Evolutionary conservation across 1,140 invertebrate genomes (phyloP).

Genomic region (Tetragnatha versicolor): DNA sequence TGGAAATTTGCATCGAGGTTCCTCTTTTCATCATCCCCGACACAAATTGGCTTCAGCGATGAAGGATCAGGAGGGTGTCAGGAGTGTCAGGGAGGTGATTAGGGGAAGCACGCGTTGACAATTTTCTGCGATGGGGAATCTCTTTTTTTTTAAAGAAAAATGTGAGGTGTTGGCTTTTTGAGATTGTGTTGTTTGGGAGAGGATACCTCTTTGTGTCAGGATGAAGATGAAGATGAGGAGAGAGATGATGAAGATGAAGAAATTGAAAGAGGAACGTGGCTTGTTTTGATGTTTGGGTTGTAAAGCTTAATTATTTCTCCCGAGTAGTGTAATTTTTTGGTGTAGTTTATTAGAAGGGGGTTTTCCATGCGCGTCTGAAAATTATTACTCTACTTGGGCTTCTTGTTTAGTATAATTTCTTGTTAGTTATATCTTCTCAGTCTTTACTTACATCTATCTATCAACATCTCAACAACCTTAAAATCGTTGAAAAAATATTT

Average conservation of each 20-base stretch:
- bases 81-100: constrained; percentile 44
- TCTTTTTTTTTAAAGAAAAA: constrained; percentile 9
- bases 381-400: too few relatives aligned
- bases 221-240: neutral
- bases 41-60: constrained; percentile 47
- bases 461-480: too few relatives aligned
- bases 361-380: too few relatives aligned
- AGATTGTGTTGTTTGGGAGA: neutral
- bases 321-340: too few relatives aligned
- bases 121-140: constrained; percentile 7
- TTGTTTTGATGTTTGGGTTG: too few relatives aligned
- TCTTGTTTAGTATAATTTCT: too few relatives aligned
- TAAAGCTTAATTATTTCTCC: too few relatives aligned
- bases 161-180: constrained; percentile 11
- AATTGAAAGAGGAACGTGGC: too few relatives aligned
- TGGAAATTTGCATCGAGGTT: constrained; percentile 27
- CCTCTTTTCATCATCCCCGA: constrained; percentile 16
- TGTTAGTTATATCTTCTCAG: too few relatives aligned
- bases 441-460: too few relatives aligned
- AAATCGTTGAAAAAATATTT: neutral
- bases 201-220: neutral
- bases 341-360: too few relatives aligned
- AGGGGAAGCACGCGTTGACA: constrained; percentile 41
- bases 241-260: too few relatives aligned
- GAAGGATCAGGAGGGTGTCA: constrained; percentile 36